Evolutionary conservation across 2,797 vertebrate species (phyloP).

Genomic region (Lateolabrax maculatus): DNA sequence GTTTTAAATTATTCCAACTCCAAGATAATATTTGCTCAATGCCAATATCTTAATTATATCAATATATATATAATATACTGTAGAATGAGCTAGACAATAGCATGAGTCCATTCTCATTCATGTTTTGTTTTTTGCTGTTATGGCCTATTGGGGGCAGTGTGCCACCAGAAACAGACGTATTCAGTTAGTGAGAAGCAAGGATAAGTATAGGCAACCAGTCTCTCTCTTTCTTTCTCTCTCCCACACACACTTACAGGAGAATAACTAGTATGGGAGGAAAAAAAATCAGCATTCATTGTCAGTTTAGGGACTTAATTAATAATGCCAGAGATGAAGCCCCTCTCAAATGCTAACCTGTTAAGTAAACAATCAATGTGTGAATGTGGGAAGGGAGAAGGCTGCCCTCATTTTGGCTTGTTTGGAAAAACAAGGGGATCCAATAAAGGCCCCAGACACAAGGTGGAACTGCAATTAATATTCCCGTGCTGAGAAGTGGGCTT

Average conservation of each 20-base stretch:
- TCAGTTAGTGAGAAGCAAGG: conserved; percentile 50
- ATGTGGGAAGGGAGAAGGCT: conserved; percentile 45
- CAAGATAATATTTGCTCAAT: background rate
- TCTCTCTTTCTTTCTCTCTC: conserved; percentile 11
- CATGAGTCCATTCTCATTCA: conserved; percentile 2
- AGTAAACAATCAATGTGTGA: conserved; percentile 73
- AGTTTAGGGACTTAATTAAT: conserved; percentile 70
- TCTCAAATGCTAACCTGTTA: conserved; percentile 66
- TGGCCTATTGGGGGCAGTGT: conserved; percentile 82
- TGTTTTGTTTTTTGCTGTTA: background rate
- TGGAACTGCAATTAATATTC: conserved; percentile 81
- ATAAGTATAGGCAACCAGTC: conserved; percentile 59
- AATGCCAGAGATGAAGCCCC: conserved; percentile 61
- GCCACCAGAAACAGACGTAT: conserved; percentile 65
- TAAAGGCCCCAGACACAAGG: conserved; percentile 63
- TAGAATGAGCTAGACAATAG: background rate
- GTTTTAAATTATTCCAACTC: background rate
- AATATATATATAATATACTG: no score
- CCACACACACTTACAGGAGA: conserved; percentile 39
- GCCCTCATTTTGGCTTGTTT: conserved; percentile 67
- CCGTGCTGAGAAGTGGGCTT: conserved; percentile 54
- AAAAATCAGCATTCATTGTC: conserved; percentile 59
- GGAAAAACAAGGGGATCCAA: conserved; percentile 61
- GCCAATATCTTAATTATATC: background rate
- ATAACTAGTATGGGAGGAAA: conserved; percentile 10